phyloP scores from a whole-genome alignment of 1,140 invertebrate species.

The Heliothis subflexa region DNA sequence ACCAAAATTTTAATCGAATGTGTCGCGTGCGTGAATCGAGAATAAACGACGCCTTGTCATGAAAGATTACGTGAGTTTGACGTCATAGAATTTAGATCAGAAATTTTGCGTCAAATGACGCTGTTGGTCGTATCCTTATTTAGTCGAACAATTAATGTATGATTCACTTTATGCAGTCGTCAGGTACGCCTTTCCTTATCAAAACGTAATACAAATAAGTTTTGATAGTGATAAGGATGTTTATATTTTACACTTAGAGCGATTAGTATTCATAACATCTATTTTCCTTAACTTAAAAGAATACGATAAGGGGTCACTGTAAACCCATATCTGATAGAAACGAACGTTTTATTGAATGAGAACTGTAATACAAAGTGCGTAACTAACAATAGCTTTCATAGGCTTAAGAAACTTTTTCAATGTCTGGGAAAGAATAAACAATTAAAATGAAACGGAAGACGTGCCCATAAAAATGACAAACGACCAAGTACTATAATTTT shows the following conservation, averaged over 20 bases:
- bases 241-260: background rate
- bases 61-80: conserved; percentile 31
- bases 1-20: conserved; percentile 6
- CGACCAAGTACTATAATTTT: conserved; percentile 13
- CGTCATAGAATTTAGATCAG: background rate
- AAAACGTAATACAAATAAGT: background rate
- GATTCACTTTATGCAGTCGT: background rate
- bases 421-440: conserved; percentile 10
- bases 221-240: background rate
- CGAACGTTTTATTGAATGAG: conserved; percentile 5
- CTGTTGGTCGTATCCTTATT: conserved; percentile 1
- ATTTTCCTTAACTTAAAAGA: conserved; percentile 15
- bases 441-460: conserved; percentile 31
- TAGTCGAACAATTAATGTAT: background rate
- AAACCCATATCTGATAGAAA: conserved; percentile 10
- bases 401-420: background rate
- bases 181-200: background rate
- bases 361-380: conserved; percentile 6
- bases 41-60: conserved; percentile 17
- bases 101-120: conserved; percentile 9
- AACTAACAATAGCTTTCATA: conserved; percentile 28
- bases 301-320: background rate
- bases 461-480: conserved; percentile 28
- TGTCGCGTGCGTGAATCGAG: conserved; percentile 8
- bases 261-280: conserved; percentile 3